Evolutionary conservation across 2,113 vertebrate species (phyloP), one percentile per base, ranked within the genome.

Genomic region (Phoxinus phoxinus): DNA sequence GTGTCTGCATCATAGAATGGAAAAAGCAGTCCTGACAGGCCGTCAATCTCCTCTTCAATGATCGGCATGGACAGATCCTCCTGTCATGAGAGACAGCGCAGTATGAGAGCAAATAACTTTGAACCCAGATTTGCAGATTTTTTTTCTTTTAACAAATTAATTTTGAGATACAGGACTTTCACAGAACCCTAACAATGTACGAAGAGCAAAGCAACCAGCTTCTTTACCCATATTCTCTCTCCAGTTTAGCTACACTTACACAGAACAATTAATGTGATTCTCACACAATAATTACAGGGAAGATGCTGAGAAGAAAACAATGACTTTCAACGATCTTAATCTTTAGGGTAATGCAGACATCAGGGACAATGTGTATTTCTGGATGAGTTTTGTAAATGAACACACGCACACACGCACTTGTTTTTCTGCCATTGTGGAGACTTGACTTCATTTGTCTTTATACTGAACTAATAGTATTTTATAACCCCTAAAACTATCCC

Each of bases 1-100:
- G 98, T 99, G 92, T 99, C 97, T 0, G 96, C 95, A 0, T 99
- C 98, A 0, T 99, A 99, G 93, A 98, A 99, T 0, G 97, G 97
- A 91, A 99, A 99, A 75, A 99, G 93, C 69, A 99, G 94, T 51
- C 98, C 98, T 0, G 98, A 99, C 27, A 99, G 96, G 0, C 98
- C 97, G 0, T 99, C 98, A 0, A 99, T 98, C 90, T 99, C 98
- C 90, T 99, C 98, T 89, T 99, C 97, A 0, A 94, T 96, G 59
- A 98, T 91, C 0, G 97, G 96, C 96, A 98, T 97, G 86, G 97
- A 94, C 46, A 99, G 92, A 86, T 99, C 97, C 77, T 99, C 98
- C 44, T 95, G 87, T 78, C 84, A 67, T 53, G 87, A 74, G 32
- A 89, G 53, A 63, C 13, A 87, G 5, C 30, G 61, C 25, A 25